Base-by-base conservation (phyloP, 1,140 invertebrate species). In the Magallana angulata region DNA sequence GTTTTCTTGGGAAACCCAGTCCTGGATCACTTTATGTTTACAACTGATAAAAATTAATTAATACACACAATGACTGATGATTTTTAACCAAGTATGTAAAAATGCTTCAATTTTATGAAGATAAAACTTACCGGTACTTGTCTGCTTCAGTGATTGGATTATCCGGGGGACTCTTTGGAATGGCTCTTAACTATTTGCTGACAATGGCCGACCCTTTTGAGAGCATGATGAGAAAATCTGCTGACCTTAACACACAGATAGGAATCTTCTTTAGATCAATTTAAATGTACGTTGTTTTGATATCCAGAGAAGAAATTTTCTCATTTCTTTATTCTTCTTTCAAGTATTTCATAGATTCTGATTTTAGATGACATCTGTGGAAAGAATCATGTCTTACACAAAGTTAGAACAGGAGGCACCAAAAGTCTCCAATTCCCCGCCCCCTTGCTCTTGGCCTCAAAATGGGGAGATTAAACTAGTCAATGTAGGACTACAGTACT, bases 151-250 rank as follows among this genome's bases (percentile, higher is more conserved):
- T 11, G 30, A 64, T 84, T 84, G 91, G 57, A 62, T n/a, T 90
- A 5, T 62, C 85, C 80, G 88, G 90, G 9, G 97, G 97, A 0
- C 95, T 97, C 88, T 97, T 97, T 9, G 97, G 97, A n/a, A 91
- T 98, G 64, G 96, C 97, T 0, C 96, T 98, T 64, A 96, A 97
- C 0, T 97, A 97, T 91, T 96, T 96, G 3, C 96, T 97, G 14
- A 95, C 96, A 0, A 93, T 98, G 60, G 96, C 96, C 1, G 96
- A 97, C 7, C 96, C 97, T 94, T 96, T 98, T 81, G 97, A 98
- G 91, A 98, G 97, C 96, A 97, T 97, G 1, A 97, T 98, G 89
- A 95, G 96, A 82, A 97, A 97, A 91, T 96, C 96, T 1, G 96
- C 97, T 0, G 97, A 98, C 94, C 96, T 97, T 1, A 96, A 98